Base-by-base conservation (phyloP, 2,888 invertebrate species). In the Agrenia bidenticulata region DNA sequence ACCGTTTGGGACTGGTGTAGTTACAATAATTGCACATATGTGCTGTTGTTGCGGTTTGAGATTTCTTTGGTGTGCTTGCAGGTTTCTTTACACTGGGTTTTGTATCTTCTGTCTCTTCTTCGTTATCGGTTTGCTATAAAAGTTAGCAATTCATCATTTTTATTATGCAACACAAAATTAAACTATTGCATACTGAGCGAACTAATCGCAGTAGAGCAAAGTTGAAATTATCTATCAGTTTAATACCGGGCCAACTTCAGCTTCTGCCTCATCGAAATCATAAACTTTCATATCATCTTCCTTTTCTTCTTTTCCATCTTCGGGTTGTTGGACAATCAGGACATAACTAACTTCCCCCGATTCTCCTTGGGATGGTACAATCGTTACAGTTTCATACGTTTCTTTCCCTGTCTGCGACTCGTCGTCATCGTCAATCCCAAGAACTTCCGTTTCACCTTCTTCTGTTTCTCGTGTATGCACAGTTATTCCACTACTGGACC, bases 11-110 rank as follows among this genome's bases (percentile, higher is more conserved):
- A 78, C 92, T 93, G 15, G 90, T 90, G 80, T 97, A 97, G 72
- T 89, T 87, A 80, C 97, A 97, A 78, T 93, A 92, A 78, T 87
- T 89, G 81, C 97, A 97, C 82, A 88, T 89, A 79, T 89, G 89
- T 21, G 56, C 56, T 15, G 56, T 57, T 4, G 56, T 39, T 21
- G 56, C 21, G 5, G 88, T 85, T 78, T 87, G 88, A 0, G 45
- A 45, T 45, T 86, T 85, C 78, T 86, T 84, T 5, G 85, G 83
- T 59, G 66, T 50, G 11, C 58, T 49, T 32, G 53, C 53, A 37
- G 61, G 59, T 57, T 78, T 77, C 26, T 79, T 73, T 39, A 39
- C 64, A 45, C 62, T 66, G 23, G 66, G 64, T n/a, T 65, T 63
- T 4, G 45, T 5, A 26, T 79, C 79, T 65, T 80, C 78, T 1